Percentiles rank a stretch among this genome's conserved stretches.
Conservation (phyloP, 2,113 vertebrate genomes). For the Xiphias gladius region DNA sequence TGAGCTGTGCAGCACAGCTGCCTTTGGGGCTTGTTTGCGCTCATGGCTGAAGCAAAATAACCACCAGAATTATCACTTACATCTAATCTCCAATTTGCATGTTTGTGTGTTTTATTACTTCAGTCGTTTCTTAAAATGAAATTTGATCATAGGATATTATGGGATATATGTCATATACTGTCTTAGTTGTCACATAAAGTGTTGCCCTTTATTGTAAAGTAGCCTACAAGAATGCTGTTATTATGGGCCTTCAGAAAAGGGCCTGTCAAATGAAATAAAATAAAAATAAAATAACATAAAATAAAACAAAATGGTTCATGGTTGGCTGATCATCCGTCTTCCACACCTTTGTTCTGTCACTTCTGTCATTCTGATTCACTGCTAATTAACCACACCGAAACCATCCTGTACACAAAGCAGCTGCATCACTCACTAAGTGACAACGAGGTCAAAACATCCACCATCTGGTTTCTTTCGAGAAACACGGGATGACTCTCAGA, state of each 20-base stretch:
- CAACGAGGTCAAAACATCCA: slow-evolving; percentile 47
- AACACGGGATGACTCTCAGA: slow-evolving; percentile 8
- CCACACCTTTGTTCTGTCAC: slow-evolving; percentile 49
- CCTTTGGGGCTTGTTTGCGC: slow-evolving; percentile 3
- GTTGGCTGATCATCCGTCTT: slow-evolving; percentile 13
- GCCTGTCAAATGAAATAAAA: not conserved
- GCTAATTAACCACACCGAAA: slow-evolving; percentile 64
- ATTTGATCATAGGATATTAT: slow-evolving; percentile 7
- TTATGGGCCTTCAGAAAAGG: not conserved
- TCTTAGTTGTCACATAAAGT: not conserved
- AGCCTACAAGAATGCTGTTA: not conserved
- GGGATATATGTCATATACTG: slow-evolving; percentile 10
- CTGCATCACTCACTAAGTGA: slow-evolving; percentile 35
- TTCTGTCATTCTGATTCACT: slow-evolving; percentile 49
- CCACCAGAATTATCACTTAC: not conserved
- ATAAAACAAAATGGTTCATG: not conserved
- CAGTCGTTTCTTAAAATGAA: not conserved
- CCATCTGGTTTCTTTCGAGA: slow-evolving; percentile 68
- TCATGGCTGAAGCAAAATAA: slow-evolving; percentile 27
- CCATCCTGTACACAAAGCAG: slow-evolving; percentile 14
- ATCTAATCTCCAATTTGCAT: slow-evolving; percentile 12
- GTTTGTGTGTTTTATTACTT: slow-evolving; percentile 18
- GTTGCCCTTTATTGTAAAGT: not conserved
- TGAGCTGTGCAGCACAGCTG: not conserved
- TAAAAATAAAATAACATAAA: not conserved